A percentile compares a stretch with the other conserved stretches of the same genome.
Evolutionary conservation across 2,113 vertebrate genomes (phyloP).

Genomic region (Oplegnathus fasciatus): DNA sequence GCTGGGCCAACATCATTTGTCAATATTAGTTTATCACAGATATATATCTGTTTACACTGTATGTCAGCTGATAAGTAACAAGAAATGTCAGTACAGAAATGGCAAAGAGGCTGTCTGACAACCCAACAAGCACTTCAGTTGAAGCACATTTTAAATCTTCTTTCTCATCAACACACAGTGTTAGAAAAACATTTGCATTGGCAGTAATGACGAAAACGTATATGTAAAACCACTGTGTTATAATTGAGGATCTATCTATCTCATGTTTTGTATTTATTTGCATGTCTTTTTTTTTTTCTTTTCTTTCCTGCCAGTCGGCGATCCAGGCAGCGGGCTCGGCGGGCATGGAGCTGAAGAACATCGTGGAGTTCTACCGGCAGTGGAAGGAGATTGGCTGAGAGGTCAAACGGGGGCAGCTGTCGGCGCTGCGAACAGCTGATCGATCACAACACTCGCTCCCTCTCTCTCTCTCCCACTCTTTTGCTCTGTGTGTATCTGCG

Average conservation of each 20-base stretch:
- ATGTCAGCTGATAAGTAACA: background rate
- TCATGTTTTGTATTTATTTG: background rate
- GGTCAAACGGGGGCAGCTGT: constrained; percentile 66
- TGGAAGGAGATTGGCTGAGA: constrained; percentile 99
- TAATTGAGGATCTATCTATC: background rate
- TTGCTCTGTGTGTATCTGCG: constrained; percentile 80
- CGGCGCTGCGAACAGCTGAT: constrained; percentile 79
- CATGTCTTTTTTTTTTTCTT: rapidly evolving
- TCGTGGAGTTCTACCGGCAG: constrained; percentile 96
- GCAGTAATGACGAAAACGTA: background rate
- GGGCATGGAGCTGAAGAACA: constrained; percentile 94
- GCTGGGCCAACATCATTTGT: too few relatives aligned
- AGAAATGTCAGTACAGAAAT: background rate
- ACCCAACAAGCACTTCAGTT: background rate
- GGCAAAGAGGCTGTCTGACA: background rate
- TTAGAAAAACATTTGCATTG: background rate
- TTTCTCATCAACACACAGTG: background rate
- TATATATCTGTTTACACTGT: background rate
- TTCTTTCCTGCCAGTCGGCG: constrained; percentile 85
- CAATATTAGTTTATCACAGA: too few relatives aligned
- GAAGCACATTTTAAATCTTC: background rate
- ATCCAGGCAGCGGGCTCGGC: constrained; percentile 88
- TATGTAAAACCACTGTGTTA: background rate
- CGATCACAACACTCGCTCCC: constrained; percentile 86
- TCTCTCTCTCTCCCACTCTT: constrained; percentile 81